phyloP scores from a whole-genome alignment of 2,888 invertebrate species.

The Dromius quadrimaculatus region DNA sequence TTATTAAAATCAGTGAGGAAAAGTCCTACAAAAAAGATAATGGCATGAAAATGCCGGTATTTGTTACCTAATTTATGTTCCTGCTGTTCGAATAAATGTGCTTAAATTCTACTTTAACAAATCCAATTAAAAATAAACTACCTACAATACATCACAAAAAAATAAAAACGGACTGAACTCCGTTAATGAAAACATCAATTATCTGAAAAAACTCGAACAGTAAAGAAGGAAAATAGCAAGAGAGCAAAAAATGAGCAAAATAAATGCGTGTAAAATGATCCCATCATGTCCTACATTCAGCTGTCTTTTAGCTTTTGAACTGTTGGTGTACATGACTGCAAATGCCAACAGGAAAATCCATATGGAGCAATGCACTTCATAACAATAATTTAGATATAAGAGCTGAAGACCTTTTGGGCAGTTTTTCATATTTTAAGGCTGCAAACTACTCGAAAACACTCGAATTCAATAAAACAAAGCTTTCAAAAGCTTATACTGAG shows the following conservation, averaged over 20 bases:
- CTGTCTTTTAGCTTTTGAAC: constrained; percentile 21
- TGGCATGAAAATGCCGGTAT: background rate
- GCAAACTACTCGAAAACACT: no score
- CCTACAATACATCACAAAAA: background rate
- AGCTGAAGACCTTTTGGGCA: no score
- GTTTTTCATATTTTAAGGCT: no score
- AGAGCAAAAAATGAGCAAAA: constrained; percentile 20
- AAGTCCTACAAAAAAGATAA: no score
- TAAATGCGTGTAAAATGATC: constrained; percentile 9
- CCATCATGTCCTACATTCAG: constrained; percentile 14
- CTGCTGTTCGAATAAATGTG: background rate
- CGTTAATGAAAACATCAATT: constrained; percentile 12
- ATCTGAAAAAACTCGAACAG: constrained; percentile 5
- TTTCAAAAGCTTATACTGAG: no score
- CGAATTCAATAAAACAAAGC: no score
- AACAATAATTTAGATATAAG: no score
- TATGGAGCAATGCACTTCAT: no score
- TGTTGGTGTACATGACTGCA: background rate
- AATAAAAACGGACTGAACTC: background rate
- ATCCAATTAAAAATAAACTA: constrained; percentile 1
- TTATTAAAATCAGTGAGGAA: no score
- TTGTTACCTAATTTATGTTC: no score
- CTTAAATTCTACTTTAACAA: background rate
- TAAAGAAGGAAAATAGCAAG: no score
- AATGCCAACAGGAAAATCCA: background rate